Evolutionary conservation across 2,113 vertebrate genomes (phyloP).

Genomic region (Psettodes erumei): DNA sequence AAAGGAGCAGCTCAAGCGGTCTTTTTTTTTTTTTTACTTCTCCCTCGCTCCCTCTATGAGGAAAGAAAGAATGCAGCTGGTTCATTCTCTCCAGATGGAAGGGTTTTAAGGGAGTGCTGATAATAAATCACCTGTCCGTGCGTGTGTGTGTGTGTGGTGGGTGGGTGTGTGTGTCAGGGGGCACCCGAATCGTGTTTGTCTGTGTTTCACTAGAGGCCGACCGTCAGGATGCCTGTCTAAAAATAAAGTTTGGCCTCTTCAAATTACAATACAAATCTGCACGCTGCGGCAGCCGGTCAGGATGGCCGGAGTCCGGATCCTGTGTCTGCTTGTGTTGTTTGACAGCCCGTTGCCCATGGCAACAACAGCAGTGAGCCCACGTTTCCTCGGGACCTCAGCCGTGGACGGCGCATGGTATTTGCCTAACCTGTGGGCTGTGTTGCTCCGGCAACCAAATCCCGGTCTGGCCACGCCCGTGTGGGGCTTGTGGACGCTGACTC

Average conservation of each 20-base stretch:
- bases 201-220: conserved; percentile 22
- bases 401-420: conserved; percentile 69
- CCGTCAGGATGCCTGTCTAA: conserved; percentile 50
- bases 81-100: conserved; percentile 75
- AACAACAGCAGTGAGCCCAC: conserved; percentile 59
- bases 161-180: conserved; percentile 6
- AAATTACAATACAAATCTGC: conserved; percentile 67
- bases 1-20: conserved; percentile 31
- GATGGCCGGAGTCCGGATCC: conserved; percentile 59
- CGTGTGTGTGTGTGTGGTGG: conserved; percentile 12
- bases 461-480: conserved; percentile 76
- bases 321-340: conserved; percentile 77
- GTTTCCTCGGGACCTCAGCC: conserved; percentile 53
- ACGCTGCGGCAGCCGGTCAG: conserved; percentile 46
- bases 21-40: conserved; percentile 12
- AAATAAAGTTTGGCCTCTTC: conserved; percentile 70
- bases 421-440: conserved; percentile 75
- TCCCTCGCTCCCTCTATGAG: conserved; percentile 30
- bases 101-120: conserved; percentile 50
- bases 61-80: conserved; percentile 74
- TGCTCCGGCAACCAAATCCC: conserved; percentile 71
- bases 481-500: conserved; percentile 76
- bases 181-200: conserved; percentile 38
- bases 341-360: conserved; percentile 71
- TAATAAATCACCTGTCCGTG: conserved; percentile 58